Conservation (phyloP, 2,797 vertebrate genomes). For the Botia kubotai region DNA sequence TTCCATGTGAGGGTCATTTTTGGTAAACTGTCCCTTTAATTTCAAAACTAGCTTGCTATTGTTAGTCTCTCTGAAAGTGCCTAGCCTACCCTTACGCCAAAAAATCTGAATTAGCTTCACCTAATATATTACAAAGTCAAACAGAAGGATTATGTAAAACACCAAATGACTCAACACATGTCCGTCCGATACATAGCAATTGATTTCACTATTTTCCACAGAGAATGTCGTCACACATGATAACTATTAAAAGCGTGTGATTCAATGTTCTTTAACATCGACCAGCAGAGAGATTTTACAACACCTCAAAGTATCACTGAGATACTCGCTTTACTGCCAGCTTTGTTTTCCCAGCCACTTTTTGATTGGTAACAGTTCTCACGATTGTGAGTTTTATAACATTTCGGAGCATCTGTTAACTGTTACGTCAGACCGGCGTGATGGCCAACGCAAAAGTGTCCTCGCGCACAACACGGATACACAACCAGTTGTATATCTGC, state of each 20-base stretch:
- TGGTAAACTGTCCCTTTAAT: too few species aligned
- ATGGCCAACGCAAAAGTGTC: conserved; percentile 46
- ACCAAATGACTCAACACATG: neutral
- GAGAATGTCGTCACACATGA: conserved; percentile 13
- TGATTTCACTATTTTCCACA: neutral
- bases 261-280: neutral
- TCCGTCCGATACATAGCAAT: neutral
- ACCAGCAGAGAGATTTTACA: conserved; percentile 34
- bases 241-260: neutral
- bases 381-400: conserved; percentile 52
- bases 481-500: neutral
- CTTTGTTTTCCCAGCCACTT: conserved; percentile 39
- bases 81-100: neutral
- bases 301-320: conserved; percentile 39
- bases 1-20: too few species aligned
- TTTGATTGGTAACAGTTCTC: conserved; percentile 51
- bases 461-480: neutral
- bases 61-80: too few species aligned
- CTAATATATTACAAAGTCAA: neutral
- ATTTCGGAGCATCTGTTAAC: conserved; percentile 66
- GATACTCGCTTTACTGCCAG: conserved; percentile 33
- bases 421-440: conserved; percentile 58
- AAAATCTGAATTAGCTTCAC: neutral
- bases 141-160: neutral
- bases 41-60: too few species aligned